A percentile compares a stretch with the other conserved stretches of the same genome.
These are phyloP conservation scores for Muscicapa striata DNA, from an alignment of 2,797 vertebrate genomes.

Conservation along the genomic window DNA sequence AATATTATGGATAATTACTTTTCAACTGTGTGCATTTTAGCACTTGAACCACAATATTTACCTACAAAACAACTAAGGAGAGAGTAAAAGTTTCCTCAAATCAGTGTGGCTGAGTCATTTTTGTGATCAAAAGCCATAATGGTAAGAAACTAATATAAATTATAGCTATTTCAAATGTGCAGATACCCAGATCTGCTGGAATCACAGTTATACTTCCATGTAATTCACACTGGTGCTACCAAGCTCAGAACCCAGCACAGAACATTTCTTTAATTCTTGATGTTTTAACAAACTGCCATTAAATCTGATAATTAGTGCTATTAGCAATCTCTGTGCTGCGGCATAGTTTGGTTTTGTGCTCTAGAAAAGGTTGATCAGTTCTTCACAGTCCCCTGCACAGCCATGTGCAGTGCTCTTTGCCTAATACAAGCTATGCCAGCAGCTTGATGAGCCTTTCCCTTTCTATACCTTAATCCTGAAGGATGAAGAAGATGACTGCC, in stretches of 20 bases:
- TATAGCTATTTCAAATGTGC: not conserved
- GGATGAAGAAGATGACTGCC: not conserved
- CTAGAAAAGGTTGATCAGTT: not conserved
- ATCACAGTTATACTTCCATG: not conserved
- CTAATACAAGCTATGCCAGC: not conserved
- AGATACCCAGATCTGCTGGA: not conserved
- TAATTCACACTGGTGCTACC: not conserved
- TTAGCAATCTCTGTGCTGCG: not conserved
- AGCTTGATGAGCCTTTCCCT: not conserved
- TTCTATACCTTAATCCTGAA: not conserved
- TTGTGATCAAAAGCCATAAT: not conserved
- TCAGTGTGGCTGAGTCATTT: not conserved
- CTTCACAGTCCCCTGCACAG: rapidly evolving
- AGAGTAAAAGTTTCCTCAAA: not conserved
- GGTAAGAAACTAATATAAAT: not conserved
- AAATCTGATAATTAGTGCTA: not conserved
- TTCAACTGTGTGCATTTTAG: slow-evolving; percentile 54
- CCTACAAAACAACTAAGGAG: not conserved
- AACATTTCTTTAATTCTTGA: not conserved
- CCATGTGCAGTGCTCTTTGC: not conserved
- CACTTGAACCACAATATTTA: slow-evolving; percentile 58
- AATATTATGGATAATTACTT: slow-evolving; percentile 45
- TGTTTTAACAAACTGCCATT: not conserved
- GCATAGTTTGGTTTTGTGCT: not conserved
- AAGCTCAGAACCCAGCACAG: not conserved